Evolutionary conservation across 1,140 invertebrate species (phyloP).

Genomic region (Telenomus remus): DNA sequence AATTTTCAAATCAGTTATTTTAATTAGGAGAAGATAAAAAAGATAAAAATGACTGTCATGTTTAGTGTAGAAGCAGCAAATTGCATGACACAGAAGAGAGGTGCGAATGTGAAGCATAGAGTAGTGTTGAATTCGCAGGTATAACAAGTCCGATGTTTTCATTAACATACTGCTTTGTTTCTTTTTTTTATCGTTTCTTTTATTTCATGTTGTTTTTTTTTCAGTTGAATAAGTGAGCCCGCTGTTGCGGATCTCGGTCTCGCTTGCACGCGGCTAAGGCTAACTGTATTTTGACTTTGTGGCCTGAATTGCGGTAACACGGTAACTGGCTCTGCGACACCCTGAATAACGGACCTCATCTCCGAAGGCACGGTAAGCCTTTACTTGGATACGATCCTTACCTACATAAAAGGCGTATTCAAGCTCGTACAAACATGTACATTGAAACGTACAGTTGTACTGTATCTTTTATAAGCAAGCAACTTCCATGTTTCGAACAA

Average conservation of each 20-base stretch:
- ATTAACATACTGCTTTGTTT: conserved; percentile 10
- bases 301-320: conserved; percentile 77
- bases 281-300: conserved; percentile 78
- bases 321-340: conserved; percentile 75
- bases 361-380: conserved; percentile 62
- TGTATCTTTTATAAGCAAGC: conserved; percentile 28
- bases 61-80: conserved; percentile 4
- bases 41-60: too few species aligned
- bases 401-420: conserved; percentile 67
- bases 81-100: conserved; percentile 17
- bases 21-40: too few species aligned
- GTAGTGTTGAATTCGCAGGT: conserved; percentile 13
- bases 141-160: conserved; percentile 41
- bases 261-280: conserved; percentile 62
- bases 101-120: conserved; percentile 19
- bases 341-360: conserved; percentile 72
- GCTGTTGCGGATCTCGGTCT: conserved; percentile 47
- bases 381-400: conserved; percentile 61
- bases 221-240: conserved; percentile 46
- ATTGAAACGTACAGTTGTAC: conserved; percentile 43
- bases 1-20: too few species aligned
- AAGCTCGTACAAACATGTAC: conserved; percentile 44
- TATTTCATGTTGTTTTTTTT: too few species aligned
- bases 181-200: conserved; percentile 7
- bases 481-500: conserved; percentile 39